A percentile compares a stretch with the other conserved stretches of the same genome.
Conservation (phyloP, 2,888 invertebrate genomes). For the Cactoblastis cactorum region DNA sequence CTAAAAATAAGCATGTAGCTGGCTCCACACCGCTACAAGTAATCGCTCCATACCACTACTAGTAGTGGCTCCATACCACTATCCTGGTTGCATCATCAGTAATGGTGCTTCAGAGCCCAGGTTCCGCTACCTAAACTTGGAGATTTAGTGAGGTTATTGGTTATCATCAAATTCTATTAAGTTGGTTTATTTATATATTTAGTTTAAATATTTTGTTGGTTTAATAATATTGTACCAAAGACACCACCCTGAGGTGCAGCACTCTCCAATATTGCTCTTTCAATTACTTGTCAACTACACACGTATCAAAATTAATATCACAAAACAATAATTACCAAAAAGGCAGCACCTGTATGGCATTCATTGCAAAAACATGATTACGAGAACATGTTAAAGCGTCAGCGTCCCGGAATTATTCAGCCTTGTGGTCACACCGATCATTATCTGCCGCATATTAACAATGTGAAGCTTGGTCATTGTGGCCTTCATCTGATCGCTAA, state of each 20-base stretch:
- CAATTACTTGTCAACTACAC: slow-evolving; percentile 2
- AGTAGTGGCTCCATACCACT: too few relatives aligned
- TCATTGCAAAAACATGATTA: slow-evolving; percentile 6
- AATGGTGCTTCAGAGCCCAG: too few relatives aligned
- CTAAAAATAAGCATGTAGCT: too few relatives aligned
- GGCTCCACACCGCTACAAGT: too few relatives aligned
- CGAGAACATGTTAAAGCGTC: slow-evolving; percentile 16
- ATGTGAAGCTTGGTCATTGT: slow-evolving; percentile 13
- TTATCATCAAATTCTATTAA: too few relatives aligned
- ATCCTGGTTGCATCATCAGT: too few relatives aligned
- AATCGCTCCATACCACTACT: too few relatives aligned
- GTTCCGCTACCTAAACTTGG: too few relatives aligned
- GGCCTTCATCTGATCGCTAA: slow-evolving; percentile 22
- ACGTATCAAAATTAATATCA: slow-evolving; percentile 9
- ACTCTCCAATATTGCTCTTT: not conserved
- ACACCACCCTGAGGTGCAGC: not conserved
- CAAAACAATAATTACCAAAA: slow-evolving; percentile 11
- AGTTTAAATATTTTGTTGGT: too few relatives aligned
- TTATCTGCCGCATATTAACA: slow-evolving; percentile 18
- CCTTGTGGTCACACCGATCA: slow-evolving; percentile 18
- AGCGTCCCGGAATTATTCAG: slow-evolving; percentile 21
- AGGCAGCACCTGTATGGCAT: slow-evolving; percentile 6
- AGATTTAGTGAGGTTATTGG: too few relatives aligned
- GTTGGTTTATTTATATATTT: too few relatives aligned
- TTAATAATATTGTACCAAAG: not conserved